Evolutionary conservation across 2,113 vertebrate species (phyloP).

Genomic region (Mixornis gularis): DNA sequence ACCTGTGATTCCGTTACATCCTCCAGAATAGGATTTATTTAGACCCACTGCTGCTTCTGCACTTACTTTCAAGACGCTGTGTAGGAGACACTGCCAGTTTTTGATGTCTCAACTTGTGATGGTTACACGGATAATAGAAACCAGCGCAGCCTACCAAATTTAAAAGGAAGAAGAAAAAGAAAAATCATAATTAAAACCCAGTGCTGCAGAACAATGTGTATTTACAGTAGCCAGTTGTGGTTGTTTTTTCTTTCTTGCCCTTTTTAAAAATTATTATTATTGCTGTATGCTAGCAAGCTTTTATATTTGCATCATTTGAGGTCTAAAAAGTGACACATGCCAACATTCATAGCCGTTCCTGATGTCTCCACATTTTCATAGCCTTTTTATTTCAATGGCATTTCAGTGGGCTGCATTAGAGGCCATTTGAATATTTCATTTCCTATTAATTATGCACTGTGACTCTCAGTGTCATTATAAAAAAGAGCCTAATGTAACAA

Average conservation of each 20-base stretch:
- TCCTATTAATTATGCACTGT: conserved; percentile 99
- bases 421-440: conserved; percentile 99
- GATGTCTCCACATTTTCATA: conserved; percentile 83
- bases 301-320: conserved; percentile 84
- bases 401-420: conserved; percentile 97
- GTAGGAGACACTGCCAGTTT: conserved; percentile 54
- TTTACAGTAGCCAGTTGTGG: conserved; percentile 70
- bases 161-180: background rate
- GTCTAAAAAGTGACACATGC: conserved; percentile 94
- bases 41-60: conserved; percentile 56
- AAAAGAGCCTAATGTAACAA: conserved; percentile 98
- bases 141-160: conserved; percentile 44
- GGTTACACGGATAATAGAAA: conserved; percentile 54
- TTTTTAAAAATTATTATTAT: conserved; percentile 63
- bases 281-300: conserved; percentile 81
- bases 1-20: conserved; percentile 28
- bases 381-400: conserved; percentile 90
- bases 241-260: conserved; percentile 19
- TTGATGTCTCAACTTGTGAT: conserved; percentile 70
- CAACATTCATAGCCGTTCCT: conserved; percentile 82
- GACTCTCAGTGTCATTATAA: conserved; percentile 99
- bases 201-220: conserved; percentile 66
- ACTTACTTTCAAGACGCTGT: conserved; percentile 28
- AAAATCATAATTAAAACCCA: conserved; percentile 68
- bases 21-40: conserved; percentile 43